phyloP scores from a whole-genome alignment of 2,113 vertebrate genomes.

The Rana temporaria region DNA sequence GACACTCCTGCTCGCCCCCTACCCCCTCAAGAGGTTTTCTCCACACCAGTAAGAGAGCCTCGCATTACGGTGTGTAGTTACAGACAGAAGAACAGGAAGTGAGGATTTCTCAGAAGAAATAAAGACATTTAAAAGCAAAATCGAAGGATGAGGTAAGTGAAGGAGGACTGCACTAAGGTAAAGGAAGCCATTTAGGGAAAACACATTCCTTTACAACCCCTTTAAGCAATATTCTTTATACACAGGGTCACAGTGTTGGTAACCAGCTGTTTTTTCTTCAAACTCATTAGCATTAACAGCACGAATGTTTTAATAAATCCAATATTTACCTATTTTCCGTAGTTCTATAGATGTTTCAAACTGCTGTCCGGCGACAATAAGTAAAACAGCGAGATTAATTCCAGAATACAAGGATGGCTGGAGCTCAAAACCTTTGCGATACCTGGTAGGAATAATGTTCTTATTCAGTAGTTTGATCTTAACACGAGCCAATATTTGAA shows the following conservation, averaged over 20 bases:
- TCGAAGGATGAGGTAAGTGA: too few species aligned
- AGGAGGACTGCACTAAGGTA: too few species aligned
- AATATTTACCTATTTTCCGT: constrained; percentile 88
- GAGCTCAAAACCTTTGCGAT: constrained; percentile 92
- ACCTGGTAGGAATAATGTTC: constrained; percentile 74
- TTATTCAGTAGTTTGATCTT: constrained; percentile 18
- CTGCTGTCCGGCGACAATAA: constrained; percentile 89
- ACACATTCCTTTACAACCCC: too few species aligned
- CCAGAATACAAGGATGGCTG: constrained; percentile 95
- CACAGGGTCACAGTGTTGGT: not conserved
- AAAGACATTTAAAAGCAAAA: too few species aligned
- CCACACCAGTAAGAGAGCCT: too few species aligned
- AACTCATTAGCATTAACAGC: not conserved
- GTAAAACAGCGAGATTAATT: constrained; percentile 90
- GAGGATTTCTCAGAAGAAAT: too few species aligned
- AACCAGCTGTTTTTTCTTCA: not conserved
- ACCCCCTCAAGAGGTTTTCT: too few species aligned
- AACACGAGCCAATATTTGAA: too few species aligned
- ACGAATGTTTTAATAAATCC: not conserved
- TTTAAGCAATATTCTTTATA: not conserved
- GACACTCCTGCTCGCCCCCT: too few species aligned
- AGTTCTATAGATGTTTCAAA: constrained; percentile 95
- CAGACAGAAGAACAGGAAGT: too few species aligned
- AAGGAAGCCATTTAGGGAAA: too few species aligned
- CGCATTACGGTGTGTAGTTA: too few species aligned